Base-by-base conservation (phyloP, 1,140 invertebrate species). In the Leucophenga varia region DNA sequence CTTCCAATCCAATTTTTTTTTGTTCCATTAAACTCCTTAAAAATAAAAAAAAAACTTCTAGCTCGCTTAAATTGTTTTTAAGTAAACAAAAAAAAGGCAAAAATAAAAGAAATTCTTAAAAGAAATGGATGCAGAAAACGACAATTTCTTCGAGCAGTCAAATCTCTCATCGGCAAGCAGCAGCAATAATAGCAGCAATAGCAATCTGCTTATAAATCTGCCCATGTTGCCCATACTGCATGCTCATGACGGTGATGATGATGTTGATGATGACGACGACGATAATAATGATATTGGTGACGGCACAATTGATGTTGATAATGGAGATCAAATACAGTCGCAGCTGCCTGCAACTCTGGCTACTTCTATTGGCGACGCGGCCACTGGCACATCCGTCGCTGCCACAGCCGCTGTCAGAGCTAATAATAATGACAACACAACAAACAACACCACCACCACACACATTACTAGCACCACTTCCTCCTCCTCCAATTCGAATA, bases 161-260 rank as follows among this genome's bases (percentile, higher is more conserved):
- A 68, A 59, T 39, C 59, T 69, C 31, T 69, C 64, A 42, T 59
- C 59, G 52, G 61, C 63, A 30, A 65, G 48, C 52, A 69, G 56
- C 52, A 50, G 41, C 47, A 57, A 54, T 45, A 64, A 42, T 34
- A 52, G 50, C 34, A 52, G 49, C 47, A 63, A 47, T 42, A 64
- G 52, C 47, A 58, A 61, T 57, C 25, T 61, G 43, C 51, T 52
- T 21, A 36, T 46, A 43, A 53, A 55, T 42, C 34, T 56, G 43
- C 56, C 54, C 47, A 56, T 55, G 55, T 42, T 56, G 30, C 47
- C 50, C 9, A 40, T 52, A 14, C 39, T 52, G 34, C 44, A 40
- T 17, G 45, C 43, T 12, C 30, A 30, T 16, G 40, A 52, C 40
- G 46, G 40, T 47, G 43, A 46, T 37, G 44, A 38, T 25, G 45